Percentiles rank a stretch among this genome's conserved stretches.
These are phyloP conservation scores for Spongilla lacustris DNA, from an alignment of 37 sponge, comb jelly and placozoan genomes.

Conservation along the genomic window DNA sequence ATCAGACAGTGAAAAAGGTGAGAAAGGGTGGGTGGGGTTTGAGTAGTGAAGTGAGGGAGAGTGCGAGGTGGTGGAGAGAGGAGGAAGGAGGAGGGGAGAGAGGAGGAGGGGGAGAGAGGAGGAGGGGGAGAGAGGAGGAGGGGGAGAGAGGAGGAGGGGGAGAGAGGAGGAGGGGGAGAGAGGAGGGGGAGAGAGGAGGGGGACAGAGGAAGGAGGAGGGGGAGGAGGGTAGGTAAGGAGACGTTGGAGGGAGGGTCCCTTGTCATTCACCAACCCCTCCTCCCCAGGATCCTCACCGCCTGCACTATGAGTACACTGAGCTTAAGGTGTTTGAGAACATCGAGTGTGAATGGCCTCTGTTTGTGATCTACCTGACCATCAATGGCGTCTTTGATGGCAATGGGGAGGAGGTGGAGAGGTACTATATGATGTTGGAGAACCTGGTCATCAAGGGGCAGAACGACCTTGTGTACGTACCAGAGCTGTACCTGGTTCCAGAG, in stretches of 20 bases:
- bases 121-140: not conserved
- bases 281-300: not conserved
- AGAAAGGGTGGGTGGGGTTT: no score
- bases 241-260: not conserved
- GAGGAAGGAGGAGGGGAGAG: not conserved
- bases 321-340: not conserved
- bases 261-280: not conserved
- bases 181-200: not conserved
- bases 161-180: not conserved
- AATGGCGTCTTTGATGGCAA: not conserved
- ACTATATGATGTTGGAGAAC: constrained; percentile 16
- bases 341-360: constrained; percentile 35
- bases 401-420: not conserved
- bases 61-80: no score
- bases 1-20: no score
- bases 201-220: not conserved
- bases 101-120: not conserved
- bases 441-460: not conserved
- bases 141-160: not conserved
- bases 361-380: constrained; percentile 47
- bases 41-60: no score
- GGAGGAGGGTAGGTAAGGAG: not conserved
- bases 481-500: constrained; percentile 80
- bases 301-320: not conserved
- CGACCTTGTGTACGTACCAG: constrained; percentile 67